Conservation (phyloP, 2,113 vertebrate genomes). For the Argyrosomus japonicus region DNA sequence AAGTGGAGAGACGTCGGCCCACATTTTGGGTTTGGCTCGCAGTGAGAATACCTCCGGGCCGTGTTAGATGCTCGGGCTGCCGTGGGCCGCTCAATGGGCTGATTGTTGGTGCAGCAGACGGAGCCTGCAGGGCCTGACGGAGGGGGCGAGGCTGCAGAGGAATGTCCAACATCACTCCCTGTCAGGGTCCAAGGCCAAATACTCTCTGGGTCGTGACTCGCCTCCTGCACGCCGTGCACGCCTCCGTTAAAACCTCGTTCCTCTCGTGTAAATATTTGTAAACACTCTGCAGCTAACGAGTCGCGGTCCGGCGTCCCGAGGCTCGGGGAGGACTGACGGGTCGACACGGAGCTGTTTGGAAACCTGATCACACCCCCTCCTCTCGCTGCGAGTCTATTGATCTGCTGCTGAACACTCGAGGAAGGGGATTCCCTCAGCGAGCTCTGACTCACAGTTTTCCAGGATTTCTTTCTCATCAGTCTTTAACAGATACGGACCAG, state of each 20-base stretch:
- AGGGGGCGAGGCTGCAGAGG: constrained; percentile 68
- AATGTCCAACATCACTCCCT: constrained; percentile 75
- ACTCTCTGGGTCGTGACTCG: constrained; percentile 61
- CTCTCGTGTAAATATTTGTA: constrained; percentile 37
- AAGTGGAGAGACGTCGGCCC: constrained; percentile 61
- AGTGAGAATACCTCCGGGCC: constrained; percentile 59
- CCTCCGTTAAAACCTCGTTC: not conserved
- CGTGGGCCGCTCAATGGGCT: constrained; percentile 57
- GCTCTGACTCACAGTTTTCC: constrained; percentile 58
- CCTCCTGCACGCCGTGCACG: constrained; percentile 33
- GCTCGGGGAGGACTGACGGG: constrained; percentile 18
- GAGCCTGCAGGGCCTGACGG: constrained; percentile 37
- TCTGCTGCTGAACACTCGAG: constrained; percentile 16
- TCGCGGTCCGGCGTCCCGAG: not conserved
- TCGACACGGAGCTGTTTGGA: constrained; percentile 49
- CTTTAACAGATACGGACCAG: constrained; percentile 34
- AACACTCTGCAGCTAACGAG: constrained; percentile 33
- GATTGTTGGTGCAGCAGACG: constrained; percentile 72
- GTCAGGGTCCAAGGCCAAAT: constrained; percentile 73
- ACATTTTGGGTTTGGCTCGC: constrained; percentile 67
- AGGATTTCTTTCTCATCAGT: constrained; percentile 33
- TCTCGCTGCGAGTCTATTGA: constrained; percentile 36
- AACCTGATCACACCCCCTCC: constrained; percentile 41
- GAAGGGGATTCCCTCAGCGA: constrained; percentile 57
- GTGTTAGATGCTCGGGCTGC: constrained; percentile 66